Evolutionary conservation across 2,888 invertebrate species (phyloP).

Genomic region (Leptodirus hochenwartii): DNA sequence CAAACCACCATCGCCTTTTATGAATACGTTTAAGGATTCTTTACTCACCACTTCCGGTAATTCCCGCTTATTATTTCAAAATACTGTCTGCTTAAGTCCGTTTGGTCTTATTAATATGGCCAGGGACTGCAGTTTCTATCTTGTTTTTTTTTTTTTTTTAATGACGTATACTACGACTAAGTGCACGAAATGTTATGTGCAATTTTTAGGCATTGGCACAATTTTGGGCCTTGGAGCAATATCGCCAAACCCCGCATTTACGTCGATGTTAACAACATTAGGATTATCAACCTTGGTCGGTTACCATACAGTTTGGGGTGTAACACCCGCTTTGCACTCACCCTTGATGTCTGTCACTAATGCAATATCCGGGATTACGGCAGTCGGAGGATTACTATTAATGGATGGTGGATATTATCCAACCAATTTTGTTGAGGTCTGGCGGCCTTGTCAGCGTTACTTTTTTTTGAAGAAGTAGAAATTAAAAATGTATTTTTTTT

Average conservation of each 20-base stretch:
- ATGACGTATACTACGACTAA: background rate
- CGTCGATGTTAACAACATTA: conserved; percentile 74
- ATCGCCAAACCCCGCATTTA: conserved; percentile 71
- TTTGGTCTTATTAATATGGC: background rate
- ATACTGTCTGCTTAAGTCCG: background rate
- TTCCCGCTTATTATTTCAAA: conserved; percentile 4
- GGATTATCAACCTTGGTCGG: conserved; percentile 64
- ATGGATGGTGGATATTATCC: conserved; percentile 71
- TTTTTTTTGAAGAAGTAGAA: conserved; percentile 1
- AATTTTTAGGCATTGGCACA: conserved; percentile 41
- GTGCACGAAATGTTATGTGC: conserved; percentile 1
- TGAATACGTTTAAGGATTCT: conserved; percentile 46
- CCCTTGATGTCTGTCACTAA: conserved; percentile 88
- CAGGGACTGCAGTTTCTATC: background rate
- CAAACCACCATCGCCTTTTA: conserved; percentile 44
- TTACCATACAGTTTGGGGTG: conserved; percentile 86
- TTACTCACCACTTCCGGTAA: conserved; percentile 49
- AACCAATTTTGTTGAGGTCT: conserved; percentile 53
- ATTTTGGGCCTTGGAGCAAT: conserved; percentile 49
- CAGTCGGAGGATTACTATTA: conserved; percentile 72
- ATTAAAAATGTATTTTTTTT: conserved; percentile 1
- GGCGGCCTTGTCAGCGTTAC: background rate
- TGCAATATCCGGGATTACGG: conserved; percentile 80
- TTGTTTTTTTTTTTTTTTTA: conserved; percentile 1
- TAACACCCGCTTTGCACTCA: conserved; percentile 77